Percentiles rank a stretch among this genome's conserved stretches.
Conservation (phyloP, 2,888 invertebrate species). For the Capitulum mitella region DNA sequence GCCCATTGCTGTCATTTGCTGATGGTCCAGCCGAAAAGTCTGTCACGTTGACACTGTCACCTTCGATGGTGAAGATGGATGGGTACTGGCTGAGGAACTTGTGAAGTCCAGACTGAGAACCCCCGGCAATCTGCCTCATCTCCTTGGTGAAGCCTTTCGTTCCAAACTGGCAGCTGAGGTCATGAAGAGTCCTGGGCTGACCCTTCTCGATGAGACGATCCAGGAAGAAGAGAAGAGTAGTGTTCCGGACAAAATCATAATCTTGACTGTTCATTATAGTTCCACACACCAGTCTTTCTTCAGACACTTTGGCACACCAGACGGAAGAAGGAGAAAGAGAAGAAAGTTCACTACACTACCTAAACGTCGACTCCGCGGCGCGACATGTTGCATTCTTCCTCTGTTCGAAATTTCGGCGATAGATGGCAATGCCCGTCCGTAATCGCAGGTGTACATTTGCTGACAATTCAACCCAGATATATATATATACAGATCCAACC, state of each 20-base stretch:
- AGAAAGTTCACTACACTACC: neutral
- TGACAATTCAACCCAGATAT: no score
- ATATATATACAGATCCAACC: no score
- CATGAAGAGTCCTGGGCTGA: conserved; percentile 89
- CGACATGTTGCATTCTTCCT: neutral
- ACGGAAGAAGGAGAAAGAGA: conserved; percentile 8
- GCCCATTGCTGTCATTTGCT: conserved; percentile 32
- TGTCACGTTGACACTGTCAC: conserved; percentile 53
- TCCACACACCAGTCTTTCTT: neutral
- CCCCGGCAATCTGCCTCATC: conserved; percentile 74
- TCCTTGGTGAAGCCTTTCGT: conserved; percentile 98
- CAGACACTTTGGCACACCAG: neutral
- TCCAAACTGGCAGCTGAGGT: conserved; percentile 97
- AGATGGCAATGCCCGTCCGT: neutral
- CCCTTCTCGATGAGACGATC: conserved; percentile 96
- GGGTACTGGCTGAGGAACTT: conserved; percentile 96
- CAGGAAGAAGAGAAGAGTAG: conserved; percentile 95
- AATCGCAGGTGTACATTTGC: no score
- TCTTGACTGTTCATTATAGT: conserved; percentile 77
- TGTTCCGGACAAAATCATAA: conserved; percentile 86
- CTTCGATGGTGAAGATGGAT: conserved; percentile 87
- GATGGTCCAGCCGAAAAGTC: conserved; percentile 35
- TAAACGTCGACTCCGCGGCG: neutral
- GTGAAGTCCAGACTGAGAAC: conserved; percentile 91
- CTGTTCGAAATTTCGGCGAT: neutral